Conservation (phyloP, 2,888 invertebrate species). For the Neria commutata region DNA sequence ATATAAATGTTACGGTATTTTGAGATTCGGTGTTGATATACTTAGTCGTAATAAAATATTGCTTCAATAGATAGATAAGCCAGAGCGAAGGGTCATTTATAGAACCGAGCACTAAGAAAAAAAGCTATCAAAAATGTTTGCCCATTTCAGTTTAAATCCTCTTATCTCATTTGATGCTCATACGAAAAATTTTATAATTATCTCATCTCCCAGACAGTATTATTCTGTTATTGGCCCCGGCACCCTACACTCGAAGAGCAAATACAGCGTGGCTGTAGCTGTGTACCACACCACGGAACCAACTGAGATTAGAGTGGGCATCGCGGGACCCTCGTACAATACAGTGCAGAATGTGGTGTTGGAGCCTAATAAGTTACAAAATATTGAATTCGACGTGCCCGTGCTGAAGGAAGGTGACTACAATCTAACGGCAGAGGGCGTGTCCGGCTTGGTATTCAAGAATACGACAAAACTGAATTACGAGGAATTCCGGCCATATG, state of each 20-base stretch:
- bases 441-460: constrained; percentile 74
- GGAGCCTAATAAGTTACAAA: constrained; percentile 39
- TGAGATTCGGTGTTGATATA: too few relatives aligned
- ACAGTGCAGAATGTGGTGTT: constrained; percentile 44
- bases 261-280: constrained; percentile 80
- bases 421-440: constrained; percentile 74
- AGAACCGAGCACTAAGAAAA: too few relatives aligned
- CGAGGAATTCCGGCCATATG: constrained; percentile 60
- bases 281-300: constrained; percentile 58
- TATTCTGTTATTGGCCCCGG: constrained; percentile 84
- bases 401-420: constrained; percentile 68
- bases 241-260: constrained; percentile 78
- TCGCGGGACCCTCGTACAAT: constrained; percentile 49
- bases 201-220: too few relatives aligned
- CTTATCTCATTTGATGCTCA: too few relatives aligned
- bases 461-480: constrained; percentile 75
- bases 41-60: too few relatives aligned
- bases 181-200: too few relatives aligned
- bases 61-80: too few relatives aligned
- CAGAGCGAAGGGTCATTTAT: too few relatives aligned
- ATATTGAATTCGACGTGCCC: constrained; percentile 46
- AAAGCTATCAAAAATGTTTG: too few relatives aligned
- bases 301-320: constrained; percentile 46
- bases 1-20: too few relatives aligned
- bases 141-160: too few relatives aligned